A percentile compares a stretch with the other conserved stretches of the same genome.
phyloP scores from a whole-genome alignment of 2,113 vertebrate genomes.

The Tenrec ecaudatus region DNA sequence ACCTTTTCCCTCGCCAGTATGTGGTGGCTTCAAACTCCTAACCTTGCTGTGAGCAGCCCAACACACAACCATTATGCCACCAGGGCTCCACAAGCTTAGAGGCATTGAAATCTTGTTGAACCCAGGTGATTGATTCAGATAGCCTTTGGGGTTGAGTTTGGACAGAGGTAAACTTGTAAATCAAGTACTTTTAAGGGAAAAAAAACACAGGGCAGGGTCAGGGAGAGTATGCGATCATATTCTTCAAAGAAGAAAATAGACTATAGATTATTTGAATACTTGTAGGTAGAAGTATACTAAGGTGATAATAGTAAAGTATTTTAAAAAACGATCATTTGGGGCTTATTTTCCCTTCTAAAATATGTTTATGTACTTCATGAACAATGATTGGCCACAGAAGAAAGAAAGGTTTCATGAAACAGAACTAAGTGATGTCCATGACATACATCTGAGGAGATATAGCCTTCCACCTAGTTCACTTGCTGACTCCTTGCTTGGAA shows the following conservation, averaged over 20 bases:
- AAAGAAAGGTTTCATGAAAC: background rate
- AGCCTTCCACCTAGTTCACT: fast-evolving
- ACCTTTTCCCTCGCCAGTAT: too few species aligned
- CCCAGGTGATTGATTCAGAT: background rate
- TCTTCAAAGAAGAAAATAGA: background rate
- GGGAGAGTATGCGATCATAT: background rate
- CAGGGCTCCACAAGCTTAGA: background rate
- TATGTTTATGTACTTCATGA: constrained; percentile 11
- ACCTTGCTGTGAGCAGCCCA: too few species aligned
- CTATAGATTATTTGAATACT: background rate
- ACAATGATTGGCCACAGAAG: background rate
- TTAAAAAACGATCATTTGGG: background rate
- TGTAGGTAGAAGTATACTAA: background rate
- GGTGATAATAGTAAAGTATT: background rate
- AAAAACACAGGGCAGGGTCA: background rate
- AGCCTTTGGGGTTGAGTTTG: constrained; percentile 6
- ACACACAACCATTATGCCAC: too few species aligned
- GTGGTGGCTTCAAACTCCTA: too few species aligned
- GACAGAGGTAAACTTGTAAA: constrained; percentile 5
- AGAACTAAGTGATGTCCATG: background rate
- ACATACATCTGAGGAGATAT: background rate
- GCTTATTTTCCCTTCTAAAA: background rate
- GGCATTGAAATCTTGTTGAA: background rate
- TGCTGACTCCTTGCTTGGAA: background rate
- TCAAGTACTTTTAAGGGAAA: background rate